Evolutionary conservation across 1,140 invertebrate genomes (phyloP), one percentile per base, ranked within the genome.

Genomic region (Nasonia longicornis): DNA sequence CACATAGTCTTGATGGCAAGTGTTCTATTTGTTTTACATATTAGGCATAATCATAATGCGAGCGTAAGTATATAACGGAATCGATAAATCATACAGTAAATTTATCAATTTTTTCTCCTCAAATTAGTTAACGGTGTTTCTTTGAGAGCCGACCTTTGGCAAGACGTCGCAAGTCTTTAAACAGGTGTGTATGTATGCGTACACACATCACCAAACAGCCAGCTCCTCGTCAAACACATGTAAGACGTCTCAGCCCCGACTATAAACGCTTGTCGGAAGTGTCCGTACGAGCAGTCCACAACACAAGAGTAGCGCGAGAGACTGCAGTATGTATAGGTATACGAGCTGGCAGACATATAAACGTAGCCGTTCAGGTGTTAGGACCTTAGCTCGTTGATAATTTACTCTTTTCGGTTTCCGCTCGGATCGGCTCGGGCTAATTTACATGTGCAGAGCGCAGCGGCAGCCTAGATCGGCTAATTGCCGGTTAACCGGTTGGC

Each of bases 401-500:
- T 88, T 90, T 87, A 88, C 88, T 87, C 86, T 89, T 87, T 89
- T 87, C 85, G 86, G 86, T 87, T 88, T 86, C 85, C 85, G 85
- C 82, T 77, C 85, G 85, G 86, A 87, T 88, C 87, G 83, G 71
- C 76, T 73, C 84, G 66, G 86, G 77, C 84, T 89, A 89, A 89
- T 89, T 89, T 88, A 89, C 87, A 89, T 89, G 89, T 87, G 87
- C 87, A 85, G 86, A 11, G 38, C 14, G 74, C 22, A 29, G 8
- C 52, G 26, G 87, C 38, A 70, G 14, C 67, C 81, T 86, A 87
- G 87, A 88, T 90, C 89, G 88, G 87, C 85, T 90, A 90, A 91
- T 90, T 90, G 89, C 89, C 89, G 89, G 89, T 91, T 91, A 88
- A 91, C 89, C 87, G 90, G 89, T 90, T 87, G 87, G 86, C 80